Conservation (phyloP, 92 coral and sea anemone genomes). For the Paramuricea clavata region DNA sequence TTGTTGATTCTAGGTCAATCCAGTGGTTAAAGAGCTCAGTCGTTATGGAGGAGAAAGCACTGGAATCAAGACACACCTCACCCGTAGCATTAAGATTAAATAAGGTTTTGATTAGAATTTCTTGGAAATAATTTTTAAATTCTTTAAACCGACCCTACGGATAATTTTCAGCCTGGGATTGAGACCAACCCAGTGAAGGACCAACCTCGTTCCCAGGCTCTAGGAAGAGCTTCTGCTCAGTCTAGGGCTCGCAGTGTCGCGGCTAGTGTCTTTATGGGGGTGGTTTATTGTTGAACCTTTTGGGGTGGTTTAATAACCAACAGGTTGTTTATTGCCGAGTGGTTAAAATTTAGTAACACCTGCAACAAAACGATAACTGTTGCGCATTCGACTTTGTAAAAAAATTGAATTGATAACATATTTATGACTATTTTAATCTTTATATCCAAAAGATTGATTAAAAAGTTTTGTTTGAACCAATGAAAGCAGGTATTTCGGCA, state of each 20-base stretch:
- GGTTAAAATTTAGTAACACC: too few species aligned
- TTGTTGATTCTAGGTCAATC: conserved; percentile 74
- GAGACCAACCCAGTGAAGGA: too few species aligned
- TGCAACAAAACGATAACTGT: background rate
- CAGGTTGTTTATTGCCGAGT: too few species aligned
- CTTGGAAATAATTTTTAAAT: too few species aligned
- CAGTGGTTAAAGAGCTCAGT: conserved; percentile 82
- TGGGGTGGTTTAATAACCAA: too few species aligned
- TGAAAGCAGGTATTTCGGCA: background rate
- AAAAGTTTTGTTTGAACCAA: background rate
- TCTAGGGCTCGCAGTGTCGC: too few species aligned
- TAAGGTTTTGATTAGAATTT: conserved; percentile 24
- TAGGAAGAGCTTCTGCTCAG: too few species aligned
- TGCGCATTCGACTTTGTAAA: background rate
- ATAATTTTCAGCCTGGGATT: too few species aligned
- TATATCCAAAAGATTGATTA: background rate
- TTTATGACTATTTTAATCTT: background rate
- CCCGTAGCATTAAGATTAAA: conserved; percentile 90
- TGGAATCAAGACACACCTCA: conserved; percentile 84
- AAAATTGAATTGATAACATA: background rate
- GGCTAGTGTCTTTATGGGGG: too few species aligned
- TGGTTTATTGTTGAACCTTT: too few species aligned
- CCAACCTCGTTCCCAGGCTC: too few species aligned
- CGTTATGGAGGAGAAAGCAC: conserved; percentile 96
- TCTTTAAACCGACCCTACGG: background rate